These are phyloP conservation scores for Dendrocincla fuliginosa DNA, from an alignment of 2,797 vertebrate genomes.

Conservation along the genomic window DNA sequence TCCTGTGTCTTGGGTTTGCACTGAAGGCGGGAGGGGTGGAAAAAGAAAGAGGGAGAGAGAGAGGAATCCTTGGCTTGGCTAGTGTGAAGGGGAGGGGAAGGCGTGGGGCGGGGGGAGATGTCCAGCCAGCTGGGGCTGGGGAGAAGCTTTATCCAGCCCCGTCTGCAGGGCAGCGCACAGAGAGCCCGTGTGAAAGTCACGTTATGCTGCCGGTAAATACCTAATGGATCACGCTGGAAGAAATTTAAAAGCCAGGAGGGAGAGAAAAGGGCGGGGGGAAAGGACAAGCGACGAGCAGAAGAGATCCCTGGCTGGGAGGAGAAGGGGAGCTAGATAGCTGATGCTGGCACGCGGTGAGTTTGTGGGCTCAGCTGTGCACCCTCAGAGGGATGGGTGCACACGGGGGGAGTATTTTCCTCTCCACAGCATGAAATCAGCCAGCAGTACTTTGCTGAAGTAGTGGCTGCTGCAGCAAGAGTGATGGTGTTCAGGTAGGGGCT, in stretches of 20 bases:
- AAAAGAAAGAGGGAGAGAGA: conserved; percentile 30
- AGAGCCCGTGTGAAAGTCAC: conserved; percentile 85
- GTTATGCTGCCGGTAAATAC: conserved; percentile 77
- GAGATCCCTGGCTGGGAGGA: neutral
- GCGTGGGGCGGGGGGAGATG: neutral
- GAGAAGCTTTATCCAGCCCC: conserved; percentile 79
- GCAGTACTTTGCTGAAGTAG: neutral
- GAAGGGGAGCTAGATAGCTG: conserved; percentile 8
- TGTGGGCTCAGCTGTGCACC: neutral
- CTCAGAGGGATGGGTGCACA: neutral
- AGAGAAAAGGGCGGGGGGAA: neutral
- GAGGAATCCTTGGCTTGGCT: conserved; percentile 44
- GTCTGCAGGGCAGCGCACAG: conserved; percentile 77
- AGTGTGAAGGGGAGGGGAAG: conserved; percentile 45
- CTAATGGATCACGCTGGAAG: neutral
- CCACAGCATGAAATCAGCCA: neutral
- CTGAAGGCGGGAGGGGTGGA: conserved; percentile 50
- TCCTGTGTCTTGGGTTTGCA: conserved; percentile 15
- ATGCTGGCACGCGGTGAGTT: neutral
- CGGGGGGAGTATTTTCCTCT: neutral
- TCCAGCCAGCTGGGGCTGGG: conserved; percentile 66
- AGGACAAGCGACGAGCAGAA: neutral
- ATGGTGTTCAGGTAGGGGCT: neutral
- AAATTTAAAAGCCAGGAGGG: conserved; percentile 10
- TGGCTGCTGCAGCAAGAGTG: neutral